Evolutionary conservation across 92 coral and sea anemone genomes (phyloP).

Genomic region (Parazoanthus swiftii): DNA sequence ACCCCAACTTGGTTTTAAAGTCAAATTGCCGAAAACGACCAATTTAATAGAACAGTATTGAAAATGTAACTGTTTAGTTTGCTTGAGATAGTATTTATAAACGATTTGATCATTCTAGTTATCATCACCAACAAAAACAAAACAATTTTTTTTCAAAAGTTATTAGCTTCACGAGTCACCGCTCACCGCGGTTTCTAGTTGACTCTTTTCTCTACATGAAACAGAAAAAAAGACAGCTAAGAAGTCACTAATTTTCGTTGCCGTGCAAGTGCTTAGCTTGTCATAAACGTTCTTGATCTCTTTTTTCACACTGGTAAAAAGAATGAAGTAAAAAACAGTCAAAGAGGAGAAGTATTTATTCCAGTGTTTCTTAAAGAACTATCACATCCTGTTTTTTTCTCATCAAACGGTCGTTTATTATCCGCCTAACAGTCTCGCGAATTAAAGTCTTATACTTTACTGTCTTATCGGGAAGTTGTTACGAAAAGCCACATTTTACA

Average conservation of each 20-base stretch:
- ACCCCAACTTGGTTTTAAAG: background rate
- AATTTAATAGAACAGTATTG: slow-evolving; percentile 3
- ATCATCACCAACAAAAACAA: background rate
- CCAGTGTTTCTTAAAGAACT: background rate
- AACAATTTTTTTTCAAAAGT: background rate
- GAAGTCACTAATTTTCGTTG: background rate
- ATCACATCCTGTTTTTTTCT: slow-evolving; percentile 28
- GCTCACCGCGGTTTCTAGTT: background rate
- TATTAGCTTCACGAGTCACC: background rate
- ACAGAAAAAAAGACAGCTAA: background rate
- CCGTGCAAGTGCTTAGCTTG: background rate
- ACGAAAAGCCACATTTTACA: background rate
- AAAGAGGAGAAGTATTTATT: slow-evolving; percentile 1
- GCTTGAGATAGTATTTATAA: slow-evolving; percentile 1
- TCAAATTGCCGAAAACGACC: slow-evolving; percentile 4
- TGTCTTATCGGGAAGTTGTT: background rate
- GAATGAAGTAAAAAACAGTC: background rate
- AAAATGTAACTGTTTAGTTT: slow-evolving; percentile 13
- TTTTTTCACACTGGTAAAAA: background rate
- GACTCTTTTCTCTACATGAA: background rate
- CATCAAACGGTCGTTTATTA: slow-evolving; percentile 12
- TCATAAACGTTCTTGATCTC: background rate
- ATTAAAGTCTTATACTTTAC: background rate
- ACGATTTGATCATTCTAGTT: slow-evolving; percentile 19
- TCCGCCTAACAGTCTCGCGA: background rate